A percentile compares a stretch with the other conserved stretches of the same genome.
Evolutionary conservation across 2,113 vertebrate genomes (phyloP).

Genomic region (Chaenogobius annularis): DNA sequence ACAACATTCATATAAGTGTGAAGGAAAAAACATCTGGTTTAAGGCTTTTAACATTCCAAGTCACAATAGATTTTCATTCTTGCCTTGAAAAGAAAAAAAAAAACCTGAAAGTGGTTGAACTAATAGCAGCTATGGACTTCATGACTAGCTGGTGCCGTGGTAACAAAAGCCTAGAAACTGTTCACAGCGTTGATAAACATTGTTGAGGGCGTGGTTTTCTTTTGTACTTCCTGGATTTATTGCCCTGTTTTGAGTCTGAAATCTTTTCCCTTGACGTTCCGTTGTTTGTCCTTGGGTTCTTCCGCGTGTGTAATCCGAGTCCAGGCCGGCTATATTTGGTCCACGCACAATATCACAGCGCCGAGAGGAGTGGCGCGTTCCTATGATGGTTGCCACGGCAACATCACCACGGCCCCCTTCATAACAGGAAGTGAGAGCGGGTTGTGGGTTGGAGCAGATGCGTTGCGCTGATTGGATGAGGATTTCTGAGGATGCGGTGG

Average conservation of each 20-base stretch:
- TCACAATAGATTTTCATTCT: background rate
- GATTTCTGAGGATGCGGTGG: background rate
- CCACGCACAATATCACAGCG: background rate
- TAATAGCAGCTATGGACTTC: background rate
- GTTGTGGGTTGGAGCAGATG: constrained; percentile 4
- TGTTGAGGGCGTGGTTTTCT: constrained; percentile 5
- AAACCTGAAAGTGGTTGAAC: background rate
- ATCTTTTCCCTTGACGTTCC: constrained; percentile 15
- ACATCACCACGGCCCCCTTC: constrained; percentile 14
- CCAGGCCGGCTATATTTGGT: constrained; percentile 51
- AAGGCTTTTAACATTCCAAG: background rate
- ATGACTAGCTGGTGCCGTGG: background rate
- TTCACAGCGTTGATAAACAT: background rate
- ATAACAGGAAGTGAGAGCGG: constrained; percentile 40
- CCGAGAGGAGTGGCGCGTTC: constrained; percentile 5
- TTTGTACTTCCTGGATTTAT: constrained; percentile 3
- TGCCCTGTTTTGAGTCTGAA: background rate
- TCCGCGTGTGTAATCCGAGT: constrained; percentile 18
- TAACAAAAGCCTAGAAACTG: background rate
- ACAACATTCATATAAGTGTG: too few relatives aligned
- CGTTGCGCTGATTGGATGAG: constrained; percentile 34
- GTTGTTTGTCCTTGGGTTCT: constrained; percentile 31
- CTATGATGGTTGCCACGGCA: constrained; percentile 34
- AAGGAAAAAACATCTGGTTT: too few relatives aligned
- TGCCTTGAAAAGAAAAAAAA: background rate